Conservation (phyloP, 2,113 vertebrate species). For the Chaetodon trifascialis region DNA sequence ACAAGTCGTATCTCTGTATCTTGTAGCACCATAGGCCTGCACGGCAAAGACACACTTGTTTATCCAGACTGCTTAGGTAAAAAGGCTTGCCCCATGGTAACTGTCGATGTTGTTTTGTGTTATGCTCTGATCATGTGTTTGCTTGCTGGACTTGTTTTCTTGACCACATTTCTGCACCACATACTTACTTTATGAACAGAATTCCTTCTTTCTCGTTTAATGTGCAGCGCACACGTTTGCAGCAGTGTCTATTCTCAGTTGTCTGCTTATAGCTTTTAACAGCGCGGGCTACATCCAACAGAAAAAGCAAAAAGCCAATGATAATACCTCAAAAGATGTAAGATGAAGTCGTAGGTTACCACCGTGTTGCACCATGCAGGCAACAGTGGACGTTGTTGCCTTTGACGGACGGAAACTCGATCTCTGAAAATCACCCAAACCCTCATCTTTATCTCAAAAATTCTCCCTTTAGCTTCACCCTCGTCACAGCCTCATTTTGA, state of each 20-base stretch:
- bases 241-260: background rate
- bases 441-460: constrained; percentile 36
- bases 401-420: constrained; percentile 16
- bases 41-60: constrained; percentile 59
- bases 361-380: constrained; percentile 42
- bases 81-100: constrained; percentile 75
- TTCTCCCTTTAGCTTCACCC: constrained; percentile 35
- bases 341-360: constrained; percentile 29
- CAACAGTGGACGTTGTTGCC: background rate
- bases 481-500: constrained; percentile 49
- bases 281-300: background rate
- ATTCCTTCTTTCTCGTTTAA: background rate
- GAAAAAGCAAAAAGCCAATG: background rate
- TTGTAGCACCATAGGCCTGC: constrained; percentile 55
- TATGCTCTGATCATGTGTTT: constrained; percentile 34
- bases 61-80: constrained; percentile 74
- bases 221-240: background rate
- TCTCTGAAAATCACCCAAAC: constrained; percentile 3
- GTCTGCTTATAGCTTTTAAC: constrained; percentile 5
- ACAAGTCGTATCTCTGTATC: constrained; percentile 68
- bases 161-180: background rate
- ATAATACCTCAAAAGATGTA: constrained; percentile 1
- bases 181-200: background rate
- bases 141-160: constrained; percentile 21
- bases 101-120: constrained; percentile 74